Evolutionary conservation across 2,113 vertebrate species (phyloP).

Genomic region (Nematolebias whitei): DNA sequence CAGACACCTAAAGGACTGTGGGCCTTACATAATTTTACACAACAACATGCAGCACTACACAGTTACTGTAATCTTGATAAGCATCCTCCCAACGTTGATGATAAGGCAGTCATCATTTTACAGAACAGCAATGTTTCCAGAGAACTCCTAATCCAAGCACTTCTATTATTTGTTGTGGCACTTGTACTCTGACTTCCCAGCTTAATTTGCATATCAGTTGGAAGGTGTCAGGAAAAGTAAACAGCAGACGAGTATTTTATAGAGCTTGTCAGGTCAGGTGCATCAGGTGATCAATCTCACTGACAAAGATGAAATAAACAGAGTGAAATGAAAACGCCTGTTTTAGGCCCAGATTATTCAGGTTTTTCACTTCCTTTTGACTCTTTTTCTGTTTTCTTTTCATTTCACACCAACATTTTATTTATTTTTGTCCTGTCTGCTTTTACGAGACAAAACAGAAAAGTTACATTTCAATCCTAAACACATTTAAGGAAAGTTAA

Average conservation of each 20-base stretch:
- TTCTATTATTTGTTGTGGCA: slow-evolving; percentile 66
- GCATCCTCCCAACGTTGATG: slow-evolving; percentile 41
- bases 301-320: slow-evolving; percentile 64
- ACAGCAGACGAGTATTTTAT: slow-evolving; percentile 24
- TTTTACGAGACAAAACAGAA: not conserved
- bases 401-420: slow-evolving; percentile 1
- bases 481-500: too few relatives aligned
- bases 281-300: slow-evolving; percentile 68
- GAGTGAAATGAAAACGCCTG: slow-evolving; percentile 55
- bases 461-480: not conserved
- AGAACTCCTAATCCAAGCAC: slow-evolving; percentile 33
- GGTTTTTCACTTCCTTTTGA: slow-evolving; percentile 51
- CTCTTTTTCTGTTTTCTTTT: slow-evolving; percentile 37
- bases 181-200: slow-evolving; percentile 26
- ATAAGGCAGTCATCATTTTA: slow-evolving; percentile 49
- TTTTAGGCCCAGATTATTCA: slow-evolving; percentile 59
- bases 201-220: slow-evolving; percentile 64
- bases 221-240: slow-evolving; percentile 15
- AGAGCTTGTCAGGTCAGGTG: slow-evolving; percentile 45
- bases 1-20: slow-evolving; percentile 47
- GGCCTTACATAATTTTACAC: slow-evolving; percentile 50
- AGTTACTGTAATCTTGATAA: slow-evolving; percentile 52
- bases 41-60: slow-evolving; percentile 25
- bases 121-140: slow-evolving; percentile 38
- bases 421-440: not conserved